Base-by-base conservation (phyloP, 2,113 vertebrate species). In the Calyptomena viridis region DNA sequence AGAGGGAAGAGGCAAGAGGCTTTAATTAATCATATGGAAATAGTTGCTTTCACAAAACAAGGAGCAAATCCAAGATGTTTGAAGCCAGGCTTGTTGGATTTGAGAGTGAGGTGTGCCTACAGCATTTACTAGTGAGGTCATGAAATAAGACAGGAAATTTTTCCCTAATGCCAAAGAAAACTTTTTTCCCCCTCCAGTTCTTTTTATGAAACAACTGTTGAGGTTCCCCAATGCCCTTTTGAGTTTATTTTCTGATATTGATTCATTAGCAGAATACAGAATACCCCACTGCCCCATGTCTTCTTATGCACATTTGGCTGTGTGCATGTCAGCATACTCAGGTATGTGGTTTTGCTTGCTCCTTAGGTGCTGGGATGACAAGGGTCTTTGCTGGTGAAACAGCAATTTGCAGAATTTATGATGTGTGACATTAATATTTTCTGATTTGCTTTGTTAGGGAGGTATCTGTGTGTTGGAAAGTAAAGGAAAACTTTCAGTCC, bases 91-190 rank as follows among this genome's bases (percentile, higher is more conserved):
- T 94, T 31, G 4, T 19, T 87, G 47, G 66, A 31, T 82, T 94
- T 74, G 42, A 66, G 74, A 14, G 16, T 24, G 40, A 46, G 89
- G 92, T 95, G 73, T 75, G 52, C 90, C 85, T 94, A 78, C 63
- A 87, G 83, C 53, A 56, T 67, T 94, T 90, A 58, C 80, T 94
- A 66, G n/a, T 95, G 97, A 97, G 96, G 95, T 98, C 97, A 96
- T 90, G 91, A 95, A 97, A 91, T 84, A 87, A 64, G 77, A 85
- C 87, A 96, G 94, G 90, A 97, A 97, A 95, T 95, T 88, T 76
- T 76, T 93, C 23, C 49, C 55, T 93, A 24, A 35, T 88, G 97
- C 94, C 97, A 97, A 97, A 93, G 76, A 90, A 96, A 97, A 93
- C 90, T 60, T 92, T 17, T 33, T 37, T 31, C 27, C 14, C 33